A percentile compares a stretch with the other conserved stretches of the same genome.
phyloP scores from a whole-genome alignment of 2,888 invertebrate genomes.

The Apodemia mormo region DNA sequence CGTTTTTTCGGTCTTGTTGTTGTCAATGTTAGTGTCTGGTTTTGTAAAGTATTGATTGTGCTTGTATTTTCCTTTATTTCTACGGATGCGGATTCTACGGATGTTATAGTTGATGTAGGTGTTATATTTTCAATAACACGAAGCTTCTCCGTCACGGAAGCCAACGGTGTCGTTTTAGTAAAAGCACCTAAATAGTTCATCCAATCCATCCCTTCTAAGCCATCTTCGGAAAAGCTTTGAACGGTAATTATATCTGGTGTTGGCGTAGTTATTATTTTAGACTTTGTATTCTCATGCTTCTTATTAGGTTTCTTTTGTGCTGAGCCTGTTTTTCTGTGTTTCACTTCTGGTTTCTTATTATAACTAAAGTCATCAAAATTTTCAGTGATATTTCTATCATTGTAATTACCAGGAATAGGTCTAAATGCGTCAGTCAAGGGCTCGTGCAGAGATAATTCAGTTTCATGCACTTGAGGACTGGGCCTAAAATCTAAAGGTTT shows the following conservation, averaged over 20 bases:
- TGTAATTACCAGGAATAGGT: conserved; percentile 58
- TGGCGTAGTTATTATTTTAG: conserved; percentile 40
- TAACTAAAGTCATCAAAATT: conserved; percentile 39
- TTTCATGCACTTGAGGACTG: conserved; percentile 69
- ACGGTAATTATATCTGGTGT: conserved; percentile 67
- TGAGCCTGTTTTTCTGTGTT: conserved; percentile 45
- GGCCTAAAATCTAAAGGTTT: conserved; percentile 65
- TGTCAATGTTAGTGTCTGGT: conserved; percentile 43
- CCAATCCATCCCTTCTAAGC: conserved; percentile 56
- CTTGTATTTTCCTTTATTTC: conserved; percentile 27
- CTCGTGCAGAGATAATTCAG: conserved; percentile 57
- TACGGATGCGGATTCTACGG: conserved; percentile 40
- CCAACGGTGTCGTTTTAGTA: conserved; percentile 70
- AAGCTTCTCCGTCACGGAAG: conserved; percentile 47
- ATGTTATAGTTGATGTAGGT: conserved; percentile 40
- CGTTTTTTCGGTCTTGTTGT: conserved; percentile 56
- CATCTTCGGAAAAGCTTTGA: conserved; percentile 44
- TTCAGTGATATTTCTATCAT: conserved; percentile 45
- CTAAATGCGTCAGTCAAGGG: conserved; percentile 61
- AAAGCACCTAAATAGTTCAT: conserved; percentile 64
- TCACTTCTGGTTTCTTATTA: conserved; percentile 47
- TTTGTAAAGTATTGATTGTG: background rate
- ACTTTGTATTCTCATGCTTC: conserved; percentile 56
- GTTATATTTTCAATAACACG: conserved; percentile 43
- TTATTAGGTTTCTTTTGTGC: conserved; percentile 51